Base-by-base conservation (phyloP, 2,113 vertebrate species). In the Kobus ellipsiprymnus region DNA sequence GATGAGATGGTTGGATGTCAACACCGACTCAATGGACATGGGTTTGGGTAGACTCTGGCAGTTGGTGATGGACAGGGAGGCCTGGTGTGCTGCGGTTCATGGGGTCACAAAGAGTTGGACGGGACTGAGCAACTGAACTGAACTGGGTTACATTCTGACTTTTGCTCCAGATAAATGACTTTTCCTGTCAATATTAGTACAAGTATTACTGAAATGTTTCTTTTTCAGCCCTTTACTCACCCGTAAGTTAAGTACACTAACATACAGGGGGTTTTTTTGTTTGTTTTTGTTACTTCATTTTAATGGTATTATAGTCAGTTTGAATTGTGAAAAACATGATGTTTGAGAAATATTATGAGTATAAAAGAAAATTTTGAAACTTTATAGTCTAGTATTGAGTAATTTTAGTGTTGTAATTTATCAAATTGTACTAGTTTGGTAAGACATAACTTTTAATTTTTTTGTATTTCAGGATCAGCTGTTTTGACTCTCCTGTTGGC, bases 401-500 rank as follows among this genome's bases (percentile, higher is more conserved):
- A 54, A 1, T 91, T 29, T 97, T 95, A 27, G 33, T 94, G 1
- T 48, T 62, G 74, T 57, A 78, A 46, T 62, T 92, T 74, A 57
- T 14, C 6, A 36, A 52, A 59, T 74, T 36, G 2, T 83, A 25
- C 13, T 80, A 29, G 2, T 88, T 96, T 94, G n/a, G 27, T 94
- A 86, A 46, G 25, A 52, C 2, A 1, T 36, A 0, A 94, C 11
- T 36, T 91, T n/a, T 97, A 59, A 97, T 77, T 95, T 64, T 23
- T 33, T 13, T 82, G 0, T 96, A 33, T 99, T 98, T 44, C 98
- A 99, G 99, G 99, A 97, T 99, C 99, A 0, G 99, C 99, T 44
- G 98, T 99, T 85, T 98, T 99, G 98, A 99, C 99, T 60, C 99
- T 99, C 33, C 98, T 99, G 30, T 98, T 99, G 96, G 99, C 99